phyloP scores from a whole-genome alignment of 2,888 invertebrate species.

The Helicoverpa assulta region DNA sequence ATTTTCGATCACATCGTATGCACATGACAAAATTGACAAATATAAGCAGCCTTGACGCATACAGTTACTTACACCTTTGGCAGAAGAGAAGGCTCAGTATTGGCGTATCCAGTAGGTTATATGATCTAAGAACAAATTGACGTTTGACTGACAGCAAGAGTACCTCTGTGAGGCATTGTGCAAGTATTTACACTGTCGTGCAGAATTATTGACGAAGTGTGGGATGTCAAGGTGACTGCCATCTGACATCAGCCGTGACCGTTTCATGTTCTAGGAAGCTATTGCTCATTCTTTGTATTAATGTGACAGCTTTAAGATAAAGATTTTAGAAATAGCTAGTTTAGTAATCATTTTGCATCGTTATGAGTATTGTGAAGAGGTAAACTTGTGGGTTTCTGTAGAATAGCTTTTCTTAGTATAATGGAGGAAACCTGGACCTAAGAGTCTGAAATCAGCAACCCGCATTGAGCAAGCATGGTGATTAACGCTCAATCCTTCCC shows the following conservation, averaged over 20 bases:
- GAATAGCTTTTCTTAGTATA: too few species aligned
- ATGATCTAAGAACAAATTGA: slow-evolving; percentile 1
- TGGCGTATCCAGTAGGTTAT: too few species aligned
- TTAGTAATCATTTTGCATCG: neutral
- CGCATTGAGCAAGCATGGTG: too few species aligned
- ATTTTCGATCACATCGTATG: too few species aligned
- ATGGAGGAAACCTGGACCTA: too few species aligned
- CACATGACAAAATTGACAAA: too few species aligned
- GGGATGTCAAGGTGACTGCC: slow-evolving; percentile 11
- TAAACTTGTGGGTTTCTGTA: too few species aligned
- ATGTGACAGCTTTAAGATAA: neutral
- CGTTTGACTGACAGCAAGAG: slow-evolving; percentile 6
- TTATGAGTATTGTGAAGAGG: neutral
- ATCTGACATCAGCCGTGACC: slow-evolving; percentile 3
- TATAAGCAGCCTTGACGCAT: too few species aligned
- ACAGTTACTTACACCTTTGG: too few species aligned
- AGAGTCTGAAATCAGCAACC: too few species aligned
- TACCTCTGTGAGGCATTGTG: slow-evolving; percentile 24
- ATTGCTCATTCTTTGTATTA: slow-evolving; percentile 1
- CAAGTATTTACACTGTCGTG: slow-evolving; percentile 18
- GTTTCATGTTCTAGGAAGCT: neutral
- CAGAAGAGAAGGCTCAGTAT: too few species aligned
- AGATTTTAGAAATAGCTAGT: slow-evolving; percentile 21
- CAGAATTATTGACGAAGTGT: neutral
- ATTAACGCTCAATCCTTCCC: too few species aligned